These are phyloP conservation scores for Gallinago nigripennis DNA, from an alignment of 2,797 vertebrate species.

Conservation along the genomic window DNA sequence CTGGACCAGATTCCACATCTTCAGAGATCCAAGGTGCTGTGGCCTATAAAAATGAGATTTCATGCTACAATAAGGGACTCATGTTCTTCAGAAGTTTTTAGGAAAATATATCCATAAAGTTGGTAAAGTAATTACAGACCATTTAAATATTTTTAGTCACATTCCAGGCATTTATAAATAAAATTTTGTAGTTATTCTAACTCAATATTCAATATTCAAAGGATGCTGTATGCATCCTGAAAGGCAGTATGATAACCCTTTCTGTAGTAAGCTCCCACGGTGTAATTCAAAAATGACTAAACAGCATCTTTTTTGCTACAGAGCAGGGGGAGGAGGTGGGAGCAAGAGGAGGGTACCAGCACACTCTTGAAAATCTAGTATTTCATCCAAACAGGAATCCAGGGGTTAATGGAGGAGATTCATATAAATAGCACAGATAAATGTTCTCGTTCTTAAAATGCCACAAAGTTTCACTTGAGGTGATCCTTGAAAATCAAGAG, in stretches of 20 bases:
- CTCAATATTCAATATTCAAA: neutral
- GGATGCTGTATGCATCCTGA: neutral
- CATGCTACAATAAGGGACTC: neutral
- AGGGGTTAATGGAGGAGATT: slow-evolving; percentile 23
- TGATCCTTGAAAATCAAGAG: slow-evolving; percentile 64
- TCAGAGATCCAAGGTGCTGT: neutral
- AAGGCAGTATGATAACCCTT: neutral
- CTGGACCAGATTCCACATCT: neutral
- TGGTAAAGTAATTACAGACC: neutral
- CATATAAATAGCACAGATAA: slow-evolving; percentile 52
- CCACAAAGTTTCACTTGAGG: slow-evolving; percentile 63
- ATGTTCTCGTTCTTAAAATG: slow-evolving; percentile 61
- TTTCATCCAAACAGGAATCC: neutral
- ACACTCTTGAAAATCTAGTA: neutral
- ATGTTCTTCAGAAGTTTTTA: neutral
- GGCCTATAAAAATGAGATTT: neutral
- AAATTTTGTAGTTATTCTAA: neutral
- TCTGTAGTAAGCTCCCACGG: neutral
- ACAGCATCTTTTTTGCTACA: neutral
- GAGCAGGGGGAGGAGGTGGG: neutral
- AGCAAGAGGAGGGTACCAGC: neutral
- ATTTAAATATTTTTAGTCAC: neutral
- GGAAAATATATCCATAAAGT: neutral
- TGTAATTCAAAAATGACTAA: slow-evolving; percentile 19
- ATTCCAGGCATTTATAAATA: neutral